Conservation (phyloP, 2,113 vertebrate genomes). For the Paramormyrops kingsleyae region DNA sequence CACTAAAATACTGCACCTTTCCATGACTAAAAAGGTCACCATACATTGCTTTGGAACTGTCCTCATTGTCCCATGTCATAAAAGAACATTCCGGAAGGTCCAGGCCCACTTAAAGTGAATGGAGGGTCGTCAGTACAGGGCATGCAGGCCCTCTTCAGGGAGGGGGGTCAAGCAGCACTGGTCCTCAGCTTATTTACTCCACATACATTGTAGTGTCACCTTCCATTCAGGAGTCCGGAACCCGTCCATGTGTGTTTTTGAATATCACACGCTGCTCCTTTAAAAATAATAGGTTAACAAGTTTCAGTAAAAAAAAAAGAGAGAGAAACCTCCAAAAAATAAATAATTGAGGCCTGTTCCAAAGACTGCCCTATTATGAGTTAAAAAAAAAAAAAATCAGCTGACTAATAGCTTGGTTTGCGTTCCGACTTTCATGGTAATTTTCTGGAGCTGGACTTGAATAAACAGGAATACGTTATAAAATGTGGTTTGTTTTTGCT, state of each 20-base stretch:
- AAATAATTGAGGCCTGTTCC: neutral
- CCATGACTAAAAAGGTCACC: neutral
- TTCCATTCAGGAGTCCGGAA: neutral
- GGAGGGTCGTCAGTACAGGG: neutral
- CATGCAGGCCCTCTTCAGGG: neutral
- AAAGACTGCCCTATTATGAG: conserved; percentile 1
- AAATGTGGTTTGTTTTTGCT: conserved; percentile 34
- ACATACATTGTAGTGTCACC: neutral
- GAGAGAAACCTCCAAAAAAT: neutral
- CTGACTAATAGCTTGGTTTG: conserved; percentile 23
- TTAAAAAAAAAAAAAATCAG: neutral
- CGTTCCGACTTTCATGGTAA: neutral
- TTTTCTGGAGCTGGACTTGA: conserved; percentile 12
- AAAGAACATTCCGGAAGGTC: neutral
- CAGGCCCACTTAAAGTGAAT: neutral
- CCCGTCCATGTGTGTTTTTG: neutral
- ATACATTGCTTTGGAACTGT: neutral
- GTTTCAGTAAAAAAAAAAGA: neutral
- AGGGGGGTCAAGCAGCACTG: neutral
- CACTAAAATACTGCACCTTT: neutral
- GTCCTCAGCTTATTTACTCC: neutral
- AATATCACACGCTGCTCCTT: neutral
- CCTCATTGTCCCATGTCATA: neutral
- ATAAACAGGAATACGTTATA: conserved; percentile 21
- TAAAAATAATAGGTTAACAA: neutral